Evolutionary conservation across 2,113 vertebrate species (phyloP).

Genomic region (Neopipo cinnamomea): DNA sequence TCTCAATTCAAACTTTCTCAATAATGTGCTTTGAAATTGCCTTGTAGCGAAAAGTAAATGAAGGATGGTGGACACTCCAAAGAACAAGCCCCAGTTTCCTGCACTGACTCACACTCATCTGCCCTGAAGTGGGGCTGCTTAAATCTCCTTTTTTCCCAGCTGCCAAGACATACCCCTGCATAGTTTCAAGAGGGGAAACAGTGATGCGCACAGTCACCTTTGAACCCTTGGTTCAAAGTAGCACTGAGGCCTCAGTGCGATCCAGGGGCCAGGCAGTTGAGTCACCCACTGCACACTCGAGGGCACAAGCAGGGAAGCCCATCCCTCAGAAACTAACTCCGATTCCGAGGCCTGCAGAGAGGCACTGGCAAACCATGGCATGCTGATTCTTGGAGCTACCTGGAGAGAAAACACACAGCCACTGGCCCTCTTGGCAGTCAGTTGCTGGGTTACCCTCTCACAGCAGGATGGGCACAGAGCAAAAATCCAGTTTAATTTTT

Average conservation of each 20-base stretch:
- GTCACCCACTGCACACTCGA: rapidly evolving
- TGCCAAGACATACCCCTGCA: neutral
- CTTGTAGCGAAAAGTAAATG: neutral
- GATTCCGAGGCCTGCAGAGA: neutral
- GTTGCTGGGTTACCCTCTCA: neutral
- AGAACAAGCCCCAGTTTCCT: neutral
- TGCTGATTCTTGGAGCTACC: neutral
- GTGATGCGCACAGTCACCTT: neutral
- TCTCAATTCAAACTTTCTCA: neutral
- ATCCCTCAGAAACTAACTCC: neutral
- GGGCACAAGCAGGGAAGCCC: neutral
- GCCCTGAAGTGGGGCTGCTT: neutral
- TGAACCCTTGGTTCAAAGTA: neutral
- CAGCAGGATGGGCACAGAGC: neutral
- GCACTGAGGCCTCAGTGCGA: rapidly evolving
- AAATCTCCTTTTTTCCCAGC: neutral
- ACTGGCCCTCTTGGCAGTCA: too few species aligned
- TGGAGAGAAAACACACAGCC: rapidly evolving
- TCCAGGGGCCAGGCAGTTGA: neutral
- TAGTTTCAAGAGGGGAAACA: neutral
- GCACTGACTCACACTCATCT: neutral
- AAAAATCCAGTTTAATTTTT: neutral
- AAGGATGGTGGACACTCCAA: neutral
- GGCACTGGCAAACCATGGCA: neutral
- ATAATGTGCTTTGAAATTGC: neutral